Conservation (phyloP, 1,140 invertebrate genomes). For the Leptonema lineaticorne region DNA sequence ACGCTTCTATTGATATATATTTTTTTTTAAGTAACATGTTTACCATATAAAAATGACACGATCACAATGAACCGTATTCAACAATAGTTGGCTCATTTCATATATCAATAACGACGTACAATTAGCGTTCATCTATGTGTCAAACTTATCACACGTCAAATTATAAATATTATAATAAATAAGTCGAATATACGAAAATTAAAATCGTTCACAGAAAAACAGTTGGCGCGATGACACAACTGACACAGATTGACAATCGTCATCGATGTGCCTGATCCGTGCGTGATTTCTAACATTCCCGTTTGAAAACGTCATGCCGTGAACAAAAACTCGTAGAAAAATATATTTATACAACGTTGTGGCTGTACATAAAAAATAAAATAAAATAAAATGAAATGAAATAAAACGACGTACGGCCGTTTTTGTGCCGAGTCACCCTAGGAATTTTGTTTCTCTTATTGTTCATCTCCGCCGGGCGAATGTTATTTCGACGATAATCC, state of each 20-base stretch:
- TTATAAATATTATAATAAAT: too few species aligned
- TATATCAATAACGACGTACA: too few species aligned
- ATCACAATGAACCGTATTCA: too few species aligned
- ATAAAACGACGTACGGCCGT: background rate
- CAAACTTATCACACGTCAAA: too few species aligned
- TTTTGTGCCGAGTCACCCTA: slow-evolving; percentile 28
- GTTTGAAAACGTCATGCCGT: slow-evolving; percentile 2
- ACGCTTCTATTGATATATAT: too few species aligned
- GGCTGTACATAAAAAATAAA: background rate
- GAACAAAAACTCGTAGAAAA: background rate
- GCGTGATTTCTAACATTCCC: background rate
- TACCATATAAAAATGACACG: too few species aligned
- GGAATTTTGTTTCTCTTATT: slow-evolving; percentile 28
- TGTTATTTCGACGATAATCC: slow-evolving; percentile 17
- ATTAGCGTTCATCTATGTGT: too few species aligned
- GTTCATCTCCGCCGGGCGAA: slow-evolving; percentile 15
- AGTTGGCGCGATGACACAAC: background rate
- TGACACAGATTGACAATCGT: slow-evolving; percentile 4
- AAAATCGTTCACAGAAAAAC: background rate
- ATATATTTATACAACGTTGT: too few species aligned
- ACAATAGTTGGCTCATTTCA: too few species aligned
- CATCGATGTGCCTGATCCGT: background rate
- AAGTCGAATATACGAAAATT: too few species aligned
- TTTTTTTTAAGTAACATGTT: too few species aligned
- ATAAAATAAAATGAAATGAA: background rate